Evolutionary conservation across 2,797 vertebrate species (phyloP).

Genomic region (Diplodus sargus): DNA sequence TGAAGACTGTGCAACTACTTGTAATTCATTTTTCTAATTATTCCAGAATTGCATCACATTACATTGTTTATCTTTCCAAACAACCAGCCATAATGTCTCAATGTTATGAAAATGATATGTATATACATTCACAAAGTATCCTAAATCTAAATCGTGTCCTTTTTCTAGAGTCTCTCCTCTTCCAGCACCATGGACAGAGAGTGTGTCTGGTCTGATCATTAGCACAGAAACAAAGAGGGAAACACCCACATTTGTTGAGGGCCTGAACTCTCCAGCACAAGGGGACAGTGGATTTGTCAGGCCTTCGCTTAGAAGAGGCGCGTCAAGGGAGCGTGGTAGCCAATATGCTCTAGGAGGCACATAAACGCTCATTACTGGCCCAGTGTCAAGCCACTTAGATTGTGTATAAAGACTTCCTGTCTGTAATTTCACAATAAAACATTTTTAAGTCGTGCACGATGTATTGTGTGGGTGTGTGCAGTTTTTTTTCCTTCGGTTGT

Average conservation of each 20-base stretch:
- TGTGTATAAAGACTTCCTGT: constrained; percentile 18
- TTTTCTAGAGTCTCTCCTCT: neutral
- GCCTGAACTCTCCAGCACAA: constrained; percentile 51
- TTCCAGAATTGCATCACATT: neutral
- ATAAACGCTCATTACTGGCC: constrained; percentile 62
- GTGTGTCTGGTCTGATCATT: constrained; percentile 4
- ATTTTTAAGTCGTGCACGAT: neutral
- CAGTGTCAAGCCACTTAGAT: constrained; percentile 33
- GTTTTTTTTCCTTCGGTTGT: too few species aligned
- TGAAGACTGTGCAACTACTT: neutral
- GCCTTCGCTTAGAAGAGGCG: constrained; percentile 53
- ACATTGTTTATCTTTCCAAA: neutral
- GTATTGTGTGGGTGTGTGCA: neutral
- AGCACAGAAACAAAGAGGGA: constrained; percentile 59
- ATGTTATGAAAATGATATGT: neutral
- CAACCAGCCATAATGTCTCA: neutral
- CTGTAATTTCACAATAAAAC: constrained; percentile 63
- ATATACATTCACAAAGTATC: neutral
- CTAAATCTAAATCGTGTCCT: neutral
- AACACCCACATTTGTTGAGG: constrained; percentile 51
- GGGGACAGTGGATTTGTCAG: constrained; percentile 57
- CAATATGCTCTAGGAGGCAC: constrained; percentile 62
- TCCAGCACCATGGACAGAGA: constrained; percentile 38
- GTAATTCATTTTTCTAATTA: neutral
- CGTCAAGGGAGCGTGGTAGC: constrained; percentile 63